These are phyloP conservation scores for Liopterus haemorrhoidalis DNA, from an alignment of 2,888 invertebrate species.

Conservation along the genomic window DNA sequence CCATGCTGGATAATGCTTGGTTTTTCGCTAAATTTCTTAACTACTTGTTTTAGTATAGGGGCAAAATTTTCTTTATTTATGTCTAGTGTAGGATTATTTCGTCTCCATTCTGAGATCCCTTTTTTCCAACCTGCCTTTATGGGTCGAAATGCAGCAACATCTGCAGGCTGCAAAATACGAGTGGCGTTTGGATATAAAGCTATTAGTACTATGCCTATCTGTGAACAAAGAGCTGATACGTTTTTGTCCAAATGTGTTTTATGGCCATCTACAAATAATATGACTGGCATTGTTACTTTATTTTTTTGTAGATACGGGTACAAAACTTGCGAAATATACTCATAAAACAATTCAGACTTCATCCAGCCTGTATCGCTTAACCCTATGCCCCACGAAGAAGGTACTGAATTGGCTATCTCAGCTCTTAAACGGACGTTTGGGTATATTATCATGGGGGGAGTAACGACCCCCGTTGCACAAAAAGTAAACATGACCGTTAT, in stretches of 20 bases:
- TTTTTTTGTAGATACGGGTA: constrained; percentile 35
- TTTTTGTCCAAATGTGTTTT: constrained; percentile 14
- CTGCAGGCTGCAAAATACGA: constrained; percentile 33
- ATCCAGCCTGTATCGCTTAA: constrained; percentile 43
- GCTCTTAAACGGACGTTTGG: constrained; percentile 38
- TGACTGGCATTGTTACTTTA: constrained; percentile 35
- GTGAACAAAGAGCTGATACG: constrained; percentile 9
- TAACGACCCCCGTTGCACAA: constrained; percentile 35
- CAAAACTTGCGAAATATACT: constrained; percentile 39
- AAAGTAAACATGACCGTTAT: constrained; percentile 41
- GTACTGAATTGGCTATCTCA: constrained; percentile 37
- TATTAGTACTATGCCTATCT: constrained; percentile 28
- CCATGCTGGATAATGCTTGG: constrained; percentile 24
- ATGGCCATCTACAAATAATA: constrained; percentile 40
- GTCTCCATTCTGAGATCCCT: constrained; percentile 28
- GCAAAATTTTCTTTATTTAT: constrained; percentile 31
- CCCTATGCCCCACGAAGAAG: constrained; percentile 41
- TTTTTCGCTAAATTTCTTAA: constrained; percentile 2
- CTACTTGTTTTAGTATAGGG: constrained; percentile 28
- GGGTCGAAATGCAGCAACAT: constrained; percentile 32
- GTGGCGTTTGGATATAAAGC: constrained; percentile 35
- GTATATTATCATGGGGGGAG: constrained; percentile 40
- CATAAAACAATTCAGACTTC: constrained; percentile 41
- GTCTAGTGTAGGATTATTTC: constrained; percentile 29
- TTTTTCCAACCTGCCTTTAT: constrained; percentile 31